A percentile compares a stretch with the other conserved stretches of the same genome.
Conservation (phyloP, 2,797 vertebrate species). For the Pseudomugil tenellus region DNA sequence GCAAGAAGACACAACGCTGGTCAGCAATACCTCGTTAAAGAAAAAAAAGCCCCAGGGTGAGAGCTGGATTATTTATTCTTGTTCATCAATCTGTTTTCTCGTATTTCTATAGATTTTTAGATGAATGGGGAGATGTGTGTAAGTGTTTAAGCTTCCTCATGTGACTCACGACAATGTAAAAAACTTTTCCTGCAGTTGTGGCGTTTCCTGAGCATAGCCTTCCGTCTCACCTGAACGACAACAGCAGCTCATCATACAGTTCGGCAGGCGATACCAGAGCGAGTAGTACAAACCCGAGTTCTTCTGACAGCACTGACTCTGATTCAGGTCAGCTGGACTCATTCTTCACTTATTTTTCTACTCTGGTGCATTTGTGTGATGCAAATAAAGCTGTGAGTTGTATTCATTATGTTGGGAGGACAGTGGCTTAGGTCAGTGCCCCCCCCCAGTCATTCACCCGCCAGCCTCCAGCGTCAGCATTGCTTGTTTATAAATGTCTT, state of each 20-base stretch:
- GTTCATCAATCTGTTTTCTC: too few relatives aligned
- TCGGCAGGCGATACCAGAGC: slow-evolving; percentile 69
- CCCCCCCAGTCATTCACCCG: too few relatives aligned
- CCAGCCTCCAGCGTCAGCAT: too few relatives aligned
- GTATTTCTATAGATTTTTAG: too few relatives aligned
- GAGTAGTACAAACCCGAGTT: slow-evolving; percentile 76
- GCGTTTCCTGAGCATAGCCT: slow-evolving; percentile 25
- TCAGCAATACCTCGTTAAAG: slow-evolving; percentile 72
- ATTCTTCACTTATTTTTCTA: not conserved
- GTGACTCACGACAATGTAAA: too few relatives aligned
- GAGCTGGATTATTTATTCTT: slow-evolving; percentile 23
- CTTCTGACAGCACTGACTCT: slow-evolving; percentile 86
- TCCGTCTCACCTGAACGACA: slow-evolving; percentile 68
- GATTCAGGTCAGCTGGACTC: slow-evolving; percentile 89
- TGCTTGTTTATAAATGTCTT: too few relatives aligned
- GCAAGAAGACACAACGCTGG: slow-evolving; percentile 69
- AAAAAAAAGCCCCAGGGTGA: slow-evolving; percentile 79
- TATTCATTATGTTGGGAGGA: too few relatives aligned
- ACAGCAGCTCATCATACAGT: slow-evolving; percentile 69
- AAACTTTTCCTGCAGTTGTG: slow-evolving; percentile 74
- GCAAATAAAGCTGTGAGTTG: too few relatives aligned
- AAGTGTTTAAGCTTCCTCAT: too few relatives aligned
- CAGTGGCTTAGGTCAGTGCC: too few relatives aligned
- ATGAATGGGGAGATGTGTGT: too few relatives aligned
- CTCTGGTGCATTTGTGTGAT: too few relatives aligned